Evolutionary conservation across 2,797 vertebrate species (phyloP).

Genomic region (Huso huso): DNA sequence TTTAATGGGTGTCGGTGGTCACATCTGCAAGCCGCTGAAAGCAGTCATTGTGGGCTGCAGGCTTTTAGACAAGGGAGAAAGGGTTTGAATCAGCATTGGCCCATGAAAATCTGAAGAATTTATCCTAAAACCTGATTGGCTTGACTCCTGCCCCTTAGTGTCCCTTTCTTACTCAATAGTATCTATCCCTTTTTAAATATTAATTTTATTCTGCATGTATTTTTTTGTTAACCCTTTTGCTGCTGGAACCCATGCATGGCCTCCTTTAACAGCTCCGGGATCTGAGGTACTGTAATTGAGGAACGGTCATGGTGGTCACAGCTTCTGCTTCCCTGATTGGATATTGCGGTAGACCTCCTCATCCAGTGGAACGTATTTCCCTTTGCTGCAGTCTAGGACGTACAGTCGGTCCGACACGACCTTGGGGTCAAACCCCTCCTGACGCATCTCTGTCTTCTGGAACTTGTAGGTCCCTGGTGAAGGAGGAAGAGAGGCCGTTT

Average conservation of each 20-base stretch:
- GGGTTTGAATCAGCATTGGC: not conserved
- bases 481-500: not conserved
- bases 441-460: constrained; percentile 85
- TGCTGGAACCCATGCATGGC: not conserved
- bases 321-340: constrained; percentile 78
- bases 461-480: constrained; percentile 88
- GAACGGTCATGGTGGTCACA: constrained; percentile 50
- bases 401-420: constrained; percentile 77
- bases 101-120: not conserved
- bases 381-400: constrained; percentile 80
- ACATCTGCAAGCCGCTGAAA: not conserved
- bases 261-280: not conserved
- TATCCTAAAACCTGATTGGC: not conserved
- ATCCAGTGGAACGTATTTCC: constrained; percentile 66
- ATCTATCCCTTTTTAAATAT: not conserved
- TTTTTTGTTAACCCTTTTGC: not conserved
- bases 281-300: not conserved
- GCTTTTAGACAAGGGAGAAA: not conserved
- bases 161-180: not conserved
- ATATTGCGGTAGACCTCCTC: constrained; percentile 65
- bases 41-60: not conserved
- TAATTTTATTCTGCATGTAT: not conserved
- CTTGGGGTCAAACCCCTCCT: constrained; percentile 72
- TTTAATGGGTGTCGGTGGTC: not conserved
- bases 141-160: not conserved